A percentile compares a stretch with the other conserved stretches of the same genome.
Conservation (phyloP, 2,797 vertebrate genomes). For the Arnoldichthys spilopterus region DNA sequence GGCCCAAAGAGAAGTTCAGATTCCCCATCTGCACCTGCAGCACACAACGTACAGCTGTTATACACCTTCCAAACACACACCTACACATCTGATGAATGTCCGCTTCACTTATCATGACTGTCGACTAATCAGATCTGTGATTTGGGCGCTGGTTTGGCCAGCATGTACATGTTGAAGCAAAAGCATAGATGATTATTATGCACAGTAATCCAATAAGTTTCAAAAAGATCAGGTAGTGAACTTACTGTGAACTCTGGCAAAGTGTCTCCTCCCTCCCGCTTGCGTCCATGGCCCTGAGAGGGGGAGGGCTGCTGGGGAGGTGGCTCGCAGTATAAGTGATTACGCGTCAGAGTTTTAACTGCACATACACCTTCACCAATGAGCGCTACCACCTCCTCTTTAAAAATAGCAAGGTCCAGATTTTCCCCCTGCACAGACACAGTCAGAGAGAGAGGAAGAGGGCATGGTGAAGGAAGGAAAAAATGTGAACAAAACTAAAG, state of each 20-base stretch:
- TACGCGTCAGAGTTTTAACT: conserved; percentile 92
- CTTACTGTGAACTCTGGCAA: conserved; percentile 93
- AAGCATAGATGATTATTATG: neutral
- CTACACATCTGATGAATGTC: neutral
- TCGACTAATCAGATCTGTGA: neutral
- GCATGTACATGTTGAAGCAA: neutral
- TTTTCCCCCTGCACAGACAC: conserved; percentile 88
- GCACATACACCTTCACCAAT: conserved; percentile 90
- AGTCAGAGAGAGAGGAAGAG: neutral
- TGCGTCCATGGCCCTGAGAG: conserved; percentile 72
- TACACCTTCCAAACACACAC: neutral
- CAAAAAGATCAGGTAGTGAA: neutral
- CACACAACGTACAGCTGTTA: conserved; percentile 1
- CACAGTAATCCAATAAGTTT: neutral
- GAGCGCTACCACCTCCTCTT: conserved; percentile 95
- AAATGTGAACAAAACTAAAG: neutral
- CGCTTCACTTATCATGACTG: neutral
- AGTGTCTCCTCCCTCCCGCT: conserved; percentile 84
- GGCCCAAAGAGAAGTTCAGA: conserved; percentile 89
- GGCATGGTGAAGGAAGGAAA: neutral
- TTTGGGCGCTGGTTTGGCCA: neutral
- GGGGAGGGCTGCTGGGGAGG: conserved; percentile 88
- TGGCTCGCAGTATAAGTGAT: conserved; percentile 95
- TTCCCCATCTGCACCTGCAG: conserved; percentile 94
- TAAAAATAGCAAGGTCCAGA: conserved; percentile 92